phyloP scores from a whole-genome alignment of 2,797 vertebrate genomes.

The Buphagus erythrorhynchus region DNA sequence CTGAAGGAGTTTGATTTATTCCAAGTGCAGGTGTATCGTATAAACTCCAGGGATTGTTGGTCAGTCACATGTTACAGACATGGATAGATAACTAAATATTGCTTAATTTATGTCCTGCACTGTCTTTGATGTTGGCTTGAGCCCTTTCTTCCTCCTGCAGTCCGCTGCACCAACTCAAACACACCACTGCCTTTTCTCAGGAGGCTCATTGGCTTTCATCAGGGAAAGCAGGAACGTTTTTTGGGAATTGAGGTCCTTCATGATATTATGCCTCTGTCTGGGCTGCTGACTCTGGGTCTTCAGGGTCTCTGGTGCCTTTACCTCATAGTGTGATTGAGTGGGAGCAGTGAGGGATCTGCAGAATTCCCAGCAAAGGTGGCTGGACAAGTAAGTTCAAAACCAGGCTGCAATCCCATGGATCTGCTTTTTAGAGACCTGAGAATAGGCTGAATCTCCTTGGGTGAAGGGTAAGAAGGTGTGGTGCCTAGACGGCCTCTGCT shows the following conservation, averaged over 20 bases:
- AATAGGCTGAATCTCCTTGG: neutral
- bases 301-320: neutral
- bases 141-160: neutral
- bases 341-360: neutral
- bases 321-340: neutral
- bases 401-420: neutral
- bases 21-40: neutral
- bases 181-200: neutral
- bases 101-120: neutral
- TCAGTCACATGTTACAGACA: neutral
- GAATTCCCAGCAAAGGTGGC: neutral
- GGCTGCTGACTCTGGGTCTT: neutral
- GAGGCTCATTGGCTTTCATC: neutral
- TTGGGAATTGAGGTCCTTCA: neutral
- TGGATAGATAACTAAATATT: neutral
- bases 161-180: neutral
- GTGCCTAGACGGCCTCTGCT: neutral
- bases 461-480: neutral
- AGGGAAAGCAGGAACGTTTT: neutral
- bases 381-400: neutral
- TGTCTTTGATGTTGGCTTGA: neutral
- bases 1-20: neutral
- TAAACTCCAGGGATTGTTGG: neutral
- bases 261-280: neutral
- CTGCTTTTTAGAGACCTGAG: neutral